Evolutionary conservation across 1,140 invertebrate genomes (phyloP).

Genomic region (Hyphantria cunea): DNA sequence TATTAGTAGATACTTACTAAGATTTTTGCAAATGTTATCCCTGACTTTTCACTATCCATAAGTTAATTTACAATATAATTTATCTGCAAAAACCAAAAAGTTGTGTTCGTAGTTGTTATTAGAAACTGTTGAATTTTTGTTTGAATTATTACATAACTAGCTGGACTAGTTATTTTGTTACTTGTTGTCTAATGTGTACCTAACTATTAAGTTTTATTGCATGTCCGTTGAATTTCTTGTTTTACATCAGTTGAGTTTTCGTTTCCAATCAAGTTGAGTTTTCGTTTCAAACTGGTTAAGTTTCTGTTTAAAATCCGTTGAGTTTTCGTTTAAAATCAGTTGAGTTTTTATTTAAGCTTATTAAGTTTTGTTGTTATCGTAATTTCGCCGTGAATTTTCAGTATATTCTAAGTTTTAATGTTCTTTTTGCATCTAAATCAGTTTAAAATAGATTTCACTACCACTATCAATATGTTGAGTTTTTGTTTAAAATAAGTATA

Average conservation of each 20-base stretch:
- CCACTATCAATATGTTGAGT: no score
- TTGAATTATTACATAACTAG: slow-evolving; percentile 36
- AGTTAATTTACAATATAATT: no score
- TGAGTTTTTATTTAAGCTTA: no score
- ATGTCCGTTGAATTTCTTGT: neutral
- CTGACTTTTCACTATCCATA: no score
- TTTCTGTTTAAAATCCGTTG: slow-evolving; percentile 8
- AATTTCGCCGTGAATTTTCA: no score
- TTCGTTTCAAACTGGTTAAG: slow-evolving; percentile 6
- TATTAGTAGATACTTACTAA: no score
- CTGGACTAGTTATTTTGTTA: slow-evolving; percentile 26
- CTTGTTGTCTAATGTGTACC: slow-evolving; percentile 7
- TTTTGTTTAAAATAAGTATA: slow-evolving; percentile 9
- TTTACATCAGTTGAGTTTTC: slow-evolving; percentile 3
- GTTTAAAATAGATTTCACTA: no score
- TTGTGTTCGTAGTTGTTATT: slow-evolving; percentile 29
- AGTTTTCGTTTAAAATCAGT: slow-evolving; percentile 18
- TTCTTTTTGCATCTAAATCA: no score
- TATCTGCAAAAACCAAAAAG: neutral
- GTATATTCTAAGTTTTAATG: no score
- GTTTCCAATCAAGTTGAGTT: slow-evolving; percentile 29
- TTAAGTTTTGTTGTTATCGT: no score
- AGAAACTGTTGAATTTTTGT: slow-evolving; percentile 51
- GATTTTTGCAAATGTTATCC: no score
- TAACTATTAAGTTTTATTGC: no score